Base-by-base conservation (phyloP, 2,888 invertebrate species). In the Hartigia nigra region DNA sequence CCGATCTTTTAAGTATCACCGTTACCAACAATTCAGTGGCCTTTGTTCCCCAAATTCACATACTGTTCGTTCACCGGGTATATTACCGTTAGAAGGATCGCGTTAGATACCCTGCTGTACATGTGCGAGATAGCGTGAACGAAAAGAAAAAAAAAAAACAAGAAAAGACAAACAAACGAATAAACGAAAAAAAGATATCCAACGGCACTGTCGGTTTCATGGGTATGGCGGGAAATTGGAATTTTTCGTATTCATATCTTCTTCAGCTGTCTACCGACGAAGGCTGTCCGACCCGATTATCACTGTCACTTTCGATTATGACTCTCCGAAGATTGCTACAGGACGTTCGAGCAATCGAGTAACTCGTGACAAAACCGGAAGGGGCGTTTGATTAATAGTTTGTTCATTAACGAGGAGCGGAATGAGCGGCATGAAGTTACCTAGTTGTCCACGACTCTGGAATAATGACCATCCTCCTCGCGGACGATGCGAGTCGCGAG, bases 351-450 rank as follows among this genome's bases (percentile, higher is more conserved):
- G 31, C 31, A 12, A 75, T 75, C 36, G 77, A 35, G 37, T 12
- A 31, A 76, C 74, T 75, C 69, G 77, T 75, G 74, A 76, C 76
- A n/a, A 77, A 74, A 74, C 81, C 86, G 86, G 86, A 86, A 86
- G 77, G 34, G 79, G 77, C 36, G 79, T 84, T 83, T 86, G 86
- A 86, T 84, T 84, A 83, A 78, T 81, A 83, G 81, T 86, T 82
- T 81, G 78, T 79, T 85, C 82, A 83, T 86, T 86, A 86, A 85
- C 82, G 81, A 84, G 76, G 74, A 79, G 69, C 72, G 70, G n/a
- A 70, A 74, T 70, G 74, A 72, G 32, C 72, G 72, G 72, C 32
- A 31, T 72, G 72, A 72, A 36, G 32, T 78, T 32, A 35, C 77
- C 79, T 70, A 55, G 75, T 78, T 78, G 76, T 76, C 78, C 78